Conservation (phyloP, 2,797 vertebrate genomes). For the Xenentodon cancila region DNA sequence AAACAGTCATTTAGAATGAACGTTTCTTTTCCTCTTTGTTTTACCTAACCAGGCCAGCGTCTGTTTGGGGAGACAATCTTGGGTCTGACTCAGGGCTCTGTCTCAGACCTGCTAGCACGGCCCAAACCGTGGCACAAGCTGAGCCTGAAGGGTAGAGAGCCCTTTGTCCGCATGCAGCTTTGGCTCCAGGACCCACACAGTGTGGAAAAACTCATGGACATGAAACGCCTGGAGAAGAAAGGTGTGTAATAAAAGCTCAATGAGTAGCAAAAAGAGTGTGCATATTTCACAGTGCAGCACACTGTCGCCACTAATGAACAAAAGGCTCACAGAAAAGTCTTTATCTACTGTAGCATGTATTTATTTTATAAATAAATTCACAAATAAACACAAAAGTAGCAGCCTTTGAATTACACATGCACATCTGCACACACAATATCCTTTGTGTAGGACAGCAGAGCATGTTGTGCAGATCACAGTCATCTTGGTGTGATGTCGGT, state of each 20-base stretch:
- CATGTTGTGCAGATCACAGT: constrained; percentile 82
- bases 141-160: constrained; percentile 97
- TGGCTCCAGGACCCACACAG: constrained; percentile 98
- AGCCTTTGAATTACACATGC: constrained; percentile 57
- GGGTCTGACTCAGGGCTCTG: constrained; percentile 98
- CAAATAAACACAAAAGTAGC: constrained; percentile 31
- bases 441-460: constrained; percentile 76
- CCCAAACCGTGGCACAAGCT: constrained; percentile 99
- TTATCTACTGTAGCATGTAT: constrained; percentile 28
- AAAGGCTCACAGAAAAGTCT: constrained; percentile 16
- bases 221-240: constrained; percentile 99
- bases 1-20: too few relatives aligned
- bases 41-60: constrained; percentile 86
- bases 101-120: constrained; percentile 97
- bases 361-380: constrained; percentile 45
- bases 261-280: constrained; percentile 7
- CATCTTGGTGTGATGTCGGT: constrained; percentile 79
- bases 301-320: constrained; percentile 84
- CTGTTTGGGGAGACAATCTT: constrained; percentile 98
- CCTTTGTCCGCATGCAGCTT: constrained; percentile 98
- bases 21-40: constrained; percentile 2
- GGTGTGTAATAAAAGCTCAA: constrained; percentile 87
- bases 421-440: constrained; percentile 64
- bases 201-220: constrained; percentile 98
- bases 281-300: constrained; percentile 61